Evolutionary conservation across 2,113 vertebrate genomes (phyloP), one percentile per base, ranked within the genome.

Genomic region (Anser cygnoides): DNA sequence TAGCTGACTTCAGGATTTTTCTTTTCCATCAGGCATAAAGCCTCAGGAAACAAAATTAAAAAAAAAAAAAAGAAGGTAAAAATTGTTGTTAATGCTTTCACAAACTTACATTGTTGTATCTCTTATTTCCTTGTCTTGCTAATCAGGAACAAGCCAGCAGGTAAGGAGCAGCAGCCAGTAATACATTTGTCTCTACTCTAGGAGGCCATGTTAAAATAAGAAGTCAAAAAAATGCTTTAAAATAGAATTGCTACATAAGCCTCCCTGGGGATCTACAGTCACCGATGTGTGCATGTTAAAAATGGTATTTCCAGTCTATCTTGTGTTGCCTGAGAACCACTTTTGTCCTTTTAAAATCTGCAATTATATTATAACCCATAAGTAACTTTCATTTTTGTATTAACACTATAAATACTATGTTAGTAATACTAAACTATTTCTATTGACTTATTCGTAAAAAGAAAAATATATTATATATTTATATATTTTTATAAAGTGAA

Each of bases 361-460:
- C 94, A 96, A 96, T 97, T 93, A 90, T 91, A 96, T 96, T 96
- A 95, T 96, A 96, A 97, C 59, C 78, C 93, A 96, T 93, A 95
- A 95, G 93, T 96, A 97, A 61, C 76, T 94, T 95, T 94, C 87
- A 71, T 94, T 93, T 96, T 84, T 97, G 96, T 92, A 95, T 96
- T 63, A 97, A 93, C 95, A 87, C 97, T 98, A 98, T 97, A 98
- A 98, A 98, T 98, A 98, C 97, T 96, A 97, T 95, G 96, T 97
- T 97, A 97, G 96, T 92, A 96, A 97, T 98, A 98, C 98, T 98
- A 98, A 98, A 98, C 98, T 98, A 98, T 98, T 96, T 98, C 95
- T 97, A 96, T 95, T 96, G 96, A 97, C 95, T 96, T 97, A 97
- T 97, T 78, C 97, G 95, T 97, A 98, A 96, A 97, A 98, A 98